These are phyloP conservation scores for Lepetodrilus schrolli DNA, from an alignment of 2,888 invertebrate genomes.

Conservation along the genomic window DNA sequence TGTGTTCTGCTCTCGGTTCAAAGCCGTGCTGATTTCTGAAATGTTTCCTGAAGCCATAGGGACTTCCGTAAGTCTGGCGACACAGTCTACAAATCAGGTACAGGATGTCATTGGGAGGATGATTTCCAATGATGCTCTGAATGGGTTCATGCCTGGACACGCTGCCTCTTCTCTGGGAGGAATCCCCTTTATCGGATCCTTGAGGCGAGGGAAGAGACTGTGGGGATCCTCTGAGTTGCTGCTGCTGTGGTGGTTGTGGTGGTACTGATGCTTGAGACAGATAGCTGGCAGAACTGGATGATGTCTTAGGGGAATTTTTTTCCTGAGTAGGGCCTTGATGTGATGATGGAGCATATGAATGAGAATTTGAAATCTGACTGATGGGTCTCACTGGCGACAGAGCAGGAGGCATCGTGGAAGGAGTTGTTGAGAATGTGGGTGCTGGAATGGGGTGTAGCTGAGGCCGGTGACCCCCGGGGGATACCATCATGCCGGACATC, in stretches of 20 bases:
- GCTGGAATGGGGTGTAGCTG: slow-evolving; percentile 42
- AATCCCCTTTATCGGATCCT: slow-evolving; percentile 36
- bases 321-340: slow-evolving; percentile 20
- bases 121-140: slow-evolving; percentile 68
- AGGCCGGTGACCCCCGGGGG: slow-evolving; percentile 34
- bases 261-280: slow-evolving; percentile 36
- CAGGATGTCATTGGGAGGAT: slow-evolving; percentile 70
- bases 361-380: slow-evolving; percentile 6
- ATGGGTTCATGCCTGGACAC: slow-evolving; percentile 70
- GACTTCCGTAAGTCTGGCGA: slow-evolving; percentile 70
- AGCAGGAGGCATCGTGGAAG: slow-evolving; percentile 4
- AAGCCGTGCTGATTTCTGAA: slow-evolving; percentile 73
- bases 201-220: slow-evolving; percentile 20
- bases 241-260: not conserved
- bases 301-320: slow-evolving; percentile 5
- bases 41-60: slow-evolving; percentile 72
- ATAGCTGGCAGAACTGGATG: slow-evolving; percentile 21
- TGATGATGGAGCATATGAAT: not conserved
- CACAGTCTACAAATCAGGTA: slow-evolving; percentile 71
- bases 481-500: slow-evolving; percentile 28
- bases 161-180: slow-evolving; percentile 40
- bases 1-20: slow-evolving; percentile 71
- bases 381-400: not conserved
- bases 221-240: slow-evolving; percentile 24
- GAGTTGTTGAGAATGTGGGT: slow-evolving; percentile 35